Conservation (phyloP, 2,888 invertebrate genomes). For the Strigamia crassipes region DNA sequence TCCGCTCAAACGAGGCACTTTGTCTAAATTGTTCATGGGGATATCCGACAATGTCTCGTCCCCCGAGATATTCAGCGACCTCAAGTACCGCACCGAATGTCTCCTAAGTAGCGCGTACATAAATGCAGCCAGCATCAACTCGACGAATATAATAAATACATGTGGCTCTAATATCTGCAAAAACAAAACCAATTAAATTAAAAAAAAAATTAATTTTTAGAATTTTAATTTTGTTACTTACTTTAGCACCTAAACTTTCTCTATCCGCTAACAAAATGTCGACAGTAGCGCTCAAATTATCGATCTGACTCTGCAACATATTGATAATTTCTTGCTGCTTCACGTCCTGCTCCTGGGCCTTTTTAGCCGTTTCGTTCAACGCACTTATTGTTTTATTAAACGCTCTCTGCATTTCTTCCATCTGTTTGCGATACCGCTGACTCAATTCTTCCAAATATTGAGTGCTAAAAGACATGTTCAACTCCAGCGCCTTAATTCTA, state of each 20-base stretch:
- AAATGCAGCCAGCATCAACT: slow-evolving; percentile 57
- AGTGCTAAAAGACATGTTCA: slow-evolving; percentile 94
- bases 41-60: not conserved
- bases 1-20: not conserved
- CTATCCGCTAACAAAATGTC: slow-evolving; percentile 50
- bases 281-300: slow-evolving; percentile 50
- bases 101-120: slow-evolving; percentile 62
- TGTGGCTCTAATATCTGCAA: slow-evolving; percentile 56
- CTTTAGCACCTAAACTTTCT: slow-evolving; percentile 51
- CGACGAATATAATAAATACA: slow-evolving; percentile 56
- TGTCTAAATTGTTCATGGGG: not conserved
- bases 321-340: slow-evolving; percentile 53
- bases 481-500: slow-evolving; percentile 91
- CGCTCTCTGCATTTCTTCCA: slow-evolving; percentile 89
- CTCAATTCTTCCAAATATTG: slow-evolving; percentile 96
- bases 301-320: slow-evolving; percentile 51
- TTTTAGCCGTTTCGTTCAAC: slow-evolving; percentile 60
- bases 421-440: slow-evolving; percentile 91
- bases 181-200: not conserved
- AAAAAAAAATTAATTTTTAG: not conserved
- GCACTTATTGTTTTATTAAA: slow-evolving; percentile 77
- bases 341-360: slow-evolving; percentile 65
- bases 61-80: not conserved
- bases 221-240: slow-evolving; percentile 41
- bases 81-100: slow-evolving; percentile 55